Percentiles rank a stretch among this genome's conserved stretches.
phyloP scores from a whole-genome alignment of 2,113 vertebrate species.

The Anguilla rostrata region DNA sequence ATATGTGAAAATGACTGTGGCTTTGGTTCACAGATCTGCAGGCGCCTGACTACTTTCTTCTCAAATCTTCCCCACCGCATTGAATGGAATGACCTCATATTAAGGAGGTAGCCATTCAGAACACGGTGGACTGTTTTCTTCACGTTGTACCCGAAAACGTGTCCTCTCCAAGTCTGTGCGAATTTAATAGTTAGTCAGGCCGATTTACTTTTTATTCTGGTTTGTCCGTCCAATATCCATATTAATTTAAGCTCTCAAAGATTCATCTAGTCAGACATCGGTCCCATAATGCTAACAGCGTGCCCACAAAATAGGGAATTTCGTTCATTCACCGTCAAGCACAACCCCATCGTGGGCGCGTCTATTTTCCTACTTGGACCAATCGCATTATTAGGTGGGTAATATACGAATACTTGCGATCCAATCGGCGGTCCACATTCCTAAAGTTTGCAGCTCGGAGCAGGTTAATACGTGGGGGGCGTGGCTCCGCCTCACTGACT shows the following conservation, averaged over 20 bases:
- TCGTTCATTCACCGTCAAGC: constrained; percentile 72
- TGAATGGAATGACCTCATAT: no score
- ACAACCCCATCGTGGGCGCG: constrained; percentile 45
- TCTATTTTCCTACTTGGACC: constrained; percentile 52
- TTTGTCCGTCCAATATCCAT: no score
- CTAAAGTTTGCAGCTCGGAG: constrained; percentile 75
- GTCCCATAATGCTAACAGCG: constrained; percentile 38
- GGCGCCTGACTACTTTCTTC: no score
- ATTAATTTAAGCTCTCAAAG: not conserved
- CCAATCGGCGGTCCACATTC: constrained; percentile 61
- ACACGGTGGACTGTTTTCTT: no score
- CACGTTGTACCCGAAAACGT: no score
- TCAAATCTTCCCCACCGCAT: no score
- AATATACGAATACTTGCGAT: constrained; percentile 14
- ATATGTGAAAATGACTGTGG: no score
- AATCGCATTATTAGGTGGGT: constrained; percentile 39
- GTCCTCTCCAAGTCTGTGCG: no score
- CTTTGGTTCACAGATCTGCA: no score
- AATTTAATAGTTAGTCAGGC: no score
- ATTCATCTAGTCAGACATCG: constrained; percentile 39
- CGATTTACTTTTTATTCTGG: no score
- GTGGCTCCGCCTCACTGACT: constrained; percentile 65
- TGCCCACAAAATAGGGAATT: constrained; percentile 41
- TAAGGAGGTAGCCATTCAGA: no score
- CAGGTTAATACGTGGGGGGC: constrained; percentile 63